Percentiles rank a stretch among this genome's conserved stretches.
Evolutionary conservation across 2,113 vertebrate genomes (phyloP).

Genomic region (Hippoglossus stenolepis): DNA sequence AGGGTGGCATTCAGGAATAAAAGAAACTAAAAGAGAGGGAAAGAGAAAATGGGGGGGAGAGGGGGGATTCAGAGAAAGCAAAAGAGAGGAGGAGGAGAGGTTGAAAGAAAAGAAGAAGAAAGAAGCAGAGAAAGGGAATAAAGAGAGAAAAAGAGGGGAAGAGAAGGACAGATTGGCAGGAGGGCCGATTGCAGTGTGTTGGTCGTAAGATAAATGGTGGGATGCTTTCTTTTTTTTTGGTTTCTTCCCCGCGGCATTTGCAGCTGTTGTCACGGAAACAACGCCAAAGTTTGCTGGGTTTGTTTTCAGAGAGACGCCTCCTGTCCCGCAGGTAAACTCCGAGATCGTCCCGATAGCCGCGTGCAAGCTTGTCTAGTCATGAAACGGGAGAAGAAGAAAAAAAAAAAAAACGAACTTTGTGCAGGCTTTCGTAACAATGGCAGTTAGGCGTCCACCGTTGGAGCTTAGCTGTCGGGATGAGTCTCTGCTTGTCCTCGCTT

Average conservation of each 20-base stretch:
- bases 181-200: constrained; percentile 56
- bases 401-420: constrained; percentile 53
- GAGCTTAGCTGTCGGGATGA: constrained; percentile 67
- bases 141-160: constrained; percentile 52
- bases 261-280: constrained; percentile 51
- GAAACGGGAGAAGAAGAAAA: constrained; percentile 36
- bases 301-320: constrained; percentile 51
- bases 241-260: constrained; percentile 11
- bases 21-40: constrained; percentile 66
- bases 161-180: constrained; percentile 50
- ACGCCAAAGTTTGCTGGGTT: constrained; percentile 19
- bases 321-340: constrained; percentile 48
- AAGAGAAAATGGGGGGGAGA: constrained; percentile 39
- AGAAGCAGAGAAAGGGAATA: constrained; percentile 51
- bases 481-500: constrained; percentile 68
- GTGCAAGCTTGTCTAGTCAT: constrained; percentile 68
- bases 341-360: constrained; percentile 55
- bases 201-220: constrained; percentile 51
- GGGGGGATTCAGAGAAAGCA: constrained; percentile 52
- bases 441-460: constrained; percentile 72
- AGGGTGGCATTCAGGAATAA: constrained; percentile 72
- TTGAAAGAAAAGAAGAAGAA: constrained; percentile 17
- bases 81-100: constrained; percentile 36
- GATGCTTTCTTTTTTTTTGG: constrained; percentile 23
- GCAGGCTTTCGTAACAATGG: constrained; percentile 75